phyloP scores from a whole-genome alignment of 1,140 invertebrate genomes.

The Drosophila biarmipes region DNA sequence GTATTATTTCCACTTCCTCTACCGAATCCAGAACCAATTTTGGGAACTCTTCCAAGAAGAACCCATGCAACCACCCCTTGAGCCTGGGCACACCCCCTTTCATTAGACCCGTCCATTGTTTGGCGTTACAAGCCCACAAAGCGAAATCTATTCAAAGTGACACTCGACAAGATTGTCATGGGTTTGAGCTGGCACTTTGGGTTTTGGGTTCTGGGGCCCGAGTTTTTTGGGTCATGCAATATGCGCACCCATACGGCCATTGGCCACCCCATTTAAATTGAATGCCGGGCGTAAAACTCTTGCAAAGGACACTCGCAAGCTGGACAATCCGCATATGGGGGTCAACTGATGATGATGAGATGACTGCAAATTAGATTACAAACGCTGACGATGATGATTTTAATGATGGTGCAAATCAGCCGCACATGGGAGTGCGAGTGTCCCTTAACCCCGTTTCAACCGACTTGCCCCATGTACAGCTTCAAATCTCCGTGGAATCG shows the following conservation, averaged over 20 bases:
- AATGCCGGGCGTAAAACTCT: constrained; percentile 35
- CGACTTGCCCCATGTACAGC: constrained; percentile 9
- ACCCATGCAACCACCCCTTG: not conserved
- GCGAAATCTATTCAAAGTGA: constrained; percentile 35
- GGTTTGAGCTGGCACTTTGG: constrained; percentile 35
- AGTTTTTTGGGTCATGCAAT: constrained; percentile 48
- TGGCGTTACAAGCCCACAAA: constrained; percentile 51
- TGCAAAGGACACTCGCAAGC: constrained; percentile 45
- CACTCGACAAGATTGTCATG: constrained; percentile 60
- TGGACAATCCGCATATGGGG: constrained; percentile 36
- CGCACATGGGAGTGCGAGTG: constrained; percentile 42
- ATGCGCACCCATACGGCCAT: constrained; percentile 33
- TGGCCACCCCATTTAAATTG: constrained; percentile 34
- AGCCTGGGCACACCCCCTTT: constrained; percentile 5
- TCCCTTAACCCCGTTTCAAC: constrained; percentile 12
- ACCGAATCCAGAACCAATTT: constrained; percentile 6
- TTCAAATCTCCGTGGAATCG: constrained; percentile 13
- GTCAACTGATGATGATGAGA: constrained; percentile 39
- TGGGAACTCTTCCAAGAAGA: not conserved
- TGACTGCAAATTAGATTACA: constrained; percentile 67
- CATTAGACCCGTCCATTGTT: constrained; percentile 36
- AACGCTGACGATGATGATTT: constrained; percentile 68
- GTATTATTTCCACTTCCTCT: constrained; percentile 42
- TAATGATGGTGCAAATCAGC: constrained; percentile 70
- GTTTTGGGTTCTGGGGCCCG: not conserved